A percentile compares a stretch with the other conserved stretches of the same genome.
phyloP scores from a whole-genome alignment of 2,888 invertebrate genomes.

The Hoplodrina ambigua region DNA sequence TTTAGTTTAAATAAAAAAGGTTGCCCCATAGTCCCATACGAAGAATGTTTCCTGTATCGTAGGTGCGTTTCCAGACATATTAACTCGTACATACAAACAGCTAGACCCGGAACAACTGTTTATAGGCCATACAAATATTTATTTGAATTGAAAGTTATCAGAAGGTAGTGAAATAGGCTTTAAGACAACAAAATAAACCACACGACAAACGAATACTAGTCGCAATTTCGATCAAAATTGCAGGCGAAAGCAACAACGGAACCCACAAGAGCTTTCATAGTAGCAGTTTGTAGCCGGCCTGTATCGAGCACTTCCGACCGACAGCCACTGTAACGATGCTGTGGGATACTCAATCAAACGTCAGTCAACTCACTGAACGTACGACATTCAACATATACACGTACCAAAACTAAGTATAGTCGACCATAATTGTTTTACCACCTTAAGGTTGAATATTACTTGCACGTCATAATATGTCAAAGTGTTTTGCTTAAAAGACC shows the following conservation, averaged over 20 bases:
- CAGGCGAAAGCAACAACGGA: not conserved
- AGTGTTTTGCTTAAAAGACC: too few relatives aligned
- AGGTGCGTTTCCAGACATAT: too few relatives aligned
- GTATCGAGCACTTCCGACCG: constrained; percentile 14
- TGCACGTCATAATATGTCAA: not conserved
- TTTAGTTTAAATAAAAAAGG: too few relatives aligned
- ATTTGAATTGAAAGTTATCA: too few relatives aligned
- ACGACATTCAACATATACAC: constrained; percentile 9
- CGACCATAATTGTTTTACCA: not conserved
- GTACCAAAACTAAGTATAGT: not conserved
- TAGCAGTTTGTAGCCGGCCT: constrained; percentile 15
- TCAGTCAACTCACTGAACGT: constrained; percentile 25
- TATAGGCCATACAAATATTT: too few relatives aligned
- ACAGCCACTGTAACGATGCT: constrained; percentile 20
- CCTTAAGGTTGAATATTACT: not conserved
- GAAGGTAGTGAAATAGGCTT: too few relatives aligned
- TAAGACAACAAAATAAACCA: not conserved
- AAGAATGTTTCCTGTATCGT: too few relatives aligned
- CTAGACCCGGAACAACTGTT: too few relatives aligned
- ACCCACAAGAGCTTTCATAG: constrained; percentile 9
- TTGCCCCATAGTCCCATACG: too few relatives aligned
- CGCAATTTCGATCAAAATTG: constrained; percentile 11
- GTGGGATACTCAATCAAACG: constrained; percentile 47
- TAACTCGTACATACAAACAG: too few relatives aligned
- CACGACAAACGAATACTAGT: not conserved